These are phyloP conservation scores for Galendromus occidentalis DNA, from an alignment of 1,140 invertebrate species.

Conservation along the genomic window DNA sequence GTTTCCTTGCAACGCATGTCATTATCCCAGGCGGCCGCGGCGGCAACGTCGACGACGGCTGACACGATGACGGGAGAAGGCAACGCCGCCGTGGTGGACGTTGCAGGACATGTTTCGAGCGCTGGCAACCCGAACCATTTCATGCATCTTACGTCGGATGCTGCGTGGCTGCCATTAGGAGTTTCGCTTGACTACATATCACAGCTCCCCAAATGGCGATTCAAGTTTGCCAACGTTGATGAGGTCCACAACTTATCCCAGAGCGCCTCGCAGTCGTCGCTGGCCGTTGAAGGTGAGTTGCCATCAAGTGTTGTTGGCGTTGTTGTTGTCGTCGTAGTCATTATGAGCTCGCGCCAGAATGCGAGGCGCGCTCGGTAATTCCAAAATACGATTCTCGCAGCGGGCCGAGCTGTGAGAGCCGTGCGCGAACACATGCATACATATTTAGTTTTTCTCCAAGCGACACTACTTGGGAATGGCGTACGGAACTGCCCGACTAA, in stretches of 20 bases:
- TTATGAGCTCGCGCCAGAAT: not conserved
- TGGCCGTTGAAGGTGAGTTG: not conserved
- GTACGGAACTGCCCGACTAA: not conserved
- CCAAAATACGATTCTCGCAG: too few species aligned
- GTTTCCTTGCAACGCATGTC: not conserved
- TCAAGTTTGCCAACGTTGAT: not conserved
- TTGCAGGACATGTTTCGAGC: not conserved
- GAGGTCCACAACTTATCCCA: not conserved
- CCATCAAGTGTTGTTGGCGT: not conserved
- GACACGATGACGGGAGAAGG: not conserved
- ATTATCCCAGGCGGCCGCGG: not conserved
- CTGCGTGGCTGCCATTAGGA: too few species aligned
- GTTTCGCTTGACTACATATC: not conserved
- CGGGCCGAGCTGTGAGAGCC: not conserved
- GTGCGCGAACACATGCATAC: not conserved
- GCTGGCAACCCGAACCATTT: too few species aligned
- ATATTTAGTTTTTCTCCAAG: not conserved
- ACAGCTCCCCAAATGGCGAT: constrained; percentile 4
- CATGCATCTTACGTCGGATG: too few species aligned
- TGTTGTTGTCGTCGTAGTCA: not conserved
- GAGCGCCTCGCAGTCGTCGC: not conserved
- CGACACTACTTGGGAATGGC: not conserved
- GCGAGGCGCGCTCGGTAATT: too few species aligned
- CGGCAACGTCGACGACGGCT: not conserved
- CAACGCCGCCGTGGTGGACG: not conserved